A percentile compares a stretch with the other conserved stretches of the same genome.
Evolutionary conservation across 2,797 vertebrate genomes (phyloP).

Genomic region (Kryptolebias ocellatus): DNA sequence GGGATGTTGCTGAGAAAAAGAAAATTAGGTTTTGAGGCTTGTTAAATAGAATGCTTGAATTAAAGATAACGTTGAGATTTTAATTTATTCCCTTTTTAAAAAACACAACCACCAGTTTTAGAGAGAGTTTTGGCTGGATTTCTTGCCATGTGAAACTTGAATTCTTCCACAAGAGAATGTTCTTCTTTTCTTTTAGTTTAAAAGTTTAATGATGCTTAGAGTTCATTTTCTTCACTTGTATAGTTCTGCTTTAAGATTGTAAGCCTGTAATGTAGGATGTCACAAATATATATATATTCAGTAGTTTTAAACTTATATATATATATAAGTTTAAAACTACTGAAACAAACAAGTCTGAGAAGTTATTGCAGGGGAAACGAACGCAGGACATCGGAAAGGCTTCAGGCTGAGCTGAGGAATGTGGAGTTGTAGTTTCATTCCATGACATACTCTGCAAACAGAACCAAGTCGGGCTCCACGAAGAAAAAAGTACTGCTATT

Average conservation of each 20-base stretch:
- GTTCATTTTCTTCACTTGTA: neutral
- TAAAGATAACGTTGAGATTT: slow-evolving; percentile 1
- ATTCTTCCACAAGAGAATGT: neutral
- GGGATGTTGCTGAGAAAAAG: slow-evolving; percentile 24
- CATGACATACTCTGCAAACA: neutral
- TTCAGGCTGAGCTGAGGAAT: neutral
- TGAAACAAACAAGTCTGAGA: neutral
- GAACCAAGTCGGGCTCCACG: neutral
- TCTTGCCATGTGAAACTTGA: slow-evolving; percentile 5
- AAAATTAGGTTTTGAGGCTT: slow-evolving; percentile 30
- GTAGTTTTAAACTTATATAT: neutral
- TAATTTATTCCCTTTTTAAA: slow-evolving; percentile 29
- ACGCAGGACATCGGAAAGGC: neutral
- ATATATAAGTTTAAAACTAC: neutral
- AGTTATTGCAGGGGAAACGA: neutral
- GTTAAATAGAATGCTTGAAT: slow-evolving; percentile 41
- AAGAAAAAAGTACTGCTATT: slow-evolving; percentile 9
- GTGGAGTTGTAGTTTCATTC: neutral
- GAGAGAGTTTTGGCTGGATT: slow-evolving; percentile 14
- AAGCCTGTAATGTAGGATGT: neutral
- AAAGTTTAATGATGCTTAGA: neutral
- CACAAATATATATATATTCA: neutral
- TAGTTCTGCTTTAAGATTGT: neutral
- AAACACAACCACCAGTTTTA: slow-evolving; percentile 15
- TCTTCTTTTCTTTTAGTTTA: neutral